These are phyloP conservation scores for Dendroctonus valens DNA, from an alignment of 1,140 invertebrate species.

Conservation along the genomic window DNA sequence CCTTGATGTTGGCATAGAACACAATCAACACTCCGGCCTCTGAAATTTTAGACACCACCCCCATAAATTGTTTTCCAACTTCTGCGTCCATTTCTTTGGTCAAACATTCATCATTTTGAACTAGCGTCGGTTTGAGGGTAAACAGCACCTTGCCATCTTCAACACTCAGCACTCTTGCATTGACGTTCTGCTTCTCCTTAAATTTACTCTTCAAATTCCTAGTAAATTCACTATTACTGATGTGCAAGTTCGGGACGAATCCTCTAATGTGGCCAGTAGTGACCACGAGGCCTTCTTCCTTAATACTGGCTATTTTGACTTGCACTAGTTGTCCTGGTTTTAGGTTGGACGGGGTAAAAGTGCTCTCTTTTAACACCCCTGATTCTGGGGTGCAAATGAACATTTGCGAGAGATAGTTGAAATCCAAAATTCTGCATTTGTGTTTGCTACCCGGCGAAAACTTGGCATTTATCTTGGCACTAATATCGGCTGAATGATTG, in stretches of 20 bases:
- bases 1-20: conserved; percentile 62
- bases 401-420: conserved; percentile 57
- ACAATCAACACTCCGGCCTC: conserved; percentile 55
- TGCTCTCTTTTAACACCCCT: conserved; percentile 54
- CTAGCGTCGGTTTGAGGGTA: conserved; percentile 61
- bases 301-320: conserved; percentile 50
- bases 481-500: conserved; percentile 29
- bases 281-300: conserved; percentile 50
- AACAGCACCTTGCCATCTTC: conserved; percentile 41
- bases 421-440: conserved; percentile 59
- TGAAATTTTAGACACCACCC: conserved; percentile 55
- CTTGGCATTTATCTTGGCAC: conserved; percentile 50
- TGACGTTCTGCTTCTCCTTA: conserved; percentile 53
- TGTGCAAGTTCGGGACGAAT: conserved; percentile 46
- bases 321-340: conserved; percentile 54
- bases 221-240: conserved; percentile 42
- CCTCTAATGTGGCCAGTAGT: conserved; percentile 48
- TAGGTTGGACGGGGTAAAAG: conserved; percentile 54
- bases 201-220: conserved; percentile 45
- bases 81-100: conserved; percentile 52
- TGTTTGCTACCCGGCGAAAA: conserved; percentile 56
- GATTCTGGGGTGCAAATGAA: conserved; percentile 61
- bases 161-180: conserved; percentile 44
- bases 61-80: conserved; percentile 56
- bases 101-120: conserved; percentile 55